Base-by-base conservation (phyloP, 2,797 vertebrate genomes). In the Chloroceryle inda region DNA sequence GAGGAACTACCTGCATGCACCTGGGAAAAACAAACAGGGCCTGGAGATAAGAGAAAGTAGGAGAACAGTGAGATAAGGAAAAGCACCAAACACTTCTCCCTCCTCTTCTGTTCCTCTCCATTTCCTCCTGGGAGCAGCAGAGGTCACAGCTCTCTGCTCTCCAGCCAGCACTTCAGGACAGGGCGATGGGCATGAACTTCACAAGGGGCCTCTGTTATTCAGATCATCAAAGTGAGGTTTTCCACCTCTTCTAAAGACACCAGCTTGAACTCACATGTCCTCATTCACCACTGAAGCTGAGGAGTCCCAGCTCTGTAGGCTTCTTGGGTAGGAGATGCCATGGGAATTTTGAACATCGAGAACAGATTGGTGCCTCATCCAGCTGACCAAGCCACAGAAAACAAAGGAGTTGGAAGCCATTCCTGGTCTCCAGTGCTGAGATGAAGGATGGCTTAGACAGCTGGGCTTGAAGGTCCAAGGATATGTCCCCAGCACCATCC, bases 21-120 rank as follows among this genome's bases (percentile, higher is more conserved):
- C 72, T 61, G 37, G 87, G 92, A 94, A 94, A 94, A 95, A 74
- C 80, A 92, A 96, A 90, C 80, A 71, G 11, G 16, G 35, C 21
- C 24, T 8, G 38, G 47, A 89, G 76, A 94, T 88, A 92, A 88
- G 62, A 50, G 50, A 37, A 68, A 52, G 49, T 53, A 44, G 45
- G 63, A 64, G 69, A 74, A 26, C 10, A 18, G 62, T 38, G 49
- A 85, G 91, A 94, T 80, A 89, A 96, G 72, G 20, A 37, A 22
- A 80, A 45, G 72, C 52, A 45, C 3, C 33, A 31, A 89, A 82
- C 5, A 33, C 27, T 52, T 58, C 35, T 76, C 42, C 19, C 55
- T 67, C 20, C 35, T 64, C 31, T 47, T 68, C 61, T 19, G 59
- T 50, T 50, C 45, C n/a, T 61, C 50, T 64, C 40, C 6, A 5